phyloP scores from a whole-genome alignment of 1,140 invertebrate species.

The Neoseiulus cucumeris region DNA sequence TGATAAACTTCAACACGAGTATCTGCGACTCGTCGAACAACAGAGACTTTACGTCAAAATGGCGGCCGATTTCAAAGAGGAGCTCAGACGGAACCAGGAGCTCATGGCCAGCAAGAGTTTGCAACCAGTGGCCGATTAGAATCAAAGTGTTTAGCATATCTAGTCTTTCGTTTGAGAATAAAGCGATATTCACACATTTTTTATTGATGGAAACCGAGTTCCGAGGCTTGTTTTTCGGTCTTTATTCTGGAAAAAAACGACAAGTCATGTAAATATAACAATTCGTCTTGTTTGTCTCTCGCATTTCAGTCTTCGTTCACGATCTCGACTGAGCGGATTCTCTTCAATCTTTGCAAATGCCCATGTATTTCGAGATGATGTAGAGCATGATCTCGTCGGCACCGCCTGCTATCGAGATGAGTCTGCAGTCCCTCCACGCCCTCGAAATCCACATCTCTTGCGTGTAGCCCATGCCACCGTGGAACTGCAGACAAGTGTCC shows the following conservation, averaged over 20 bases:
- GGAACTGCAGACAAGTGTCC: conserved; percentile 40
- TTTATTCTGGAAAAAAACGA: no score
- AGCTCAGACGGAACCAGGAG: background rate
- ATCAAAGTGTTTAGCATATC: no score
- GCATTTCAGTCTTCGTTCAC: no score
- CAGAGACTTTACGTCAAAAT: conserved; percentile 61
- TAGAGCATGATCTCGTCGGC: conserved; percentile 41
- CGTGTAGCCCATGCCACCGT: conserved; percentile 41
- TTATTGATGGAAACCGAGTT: no score
- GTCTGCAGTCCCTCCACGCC: conserved; percentile 33
- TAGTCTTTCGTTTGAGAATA: no score
- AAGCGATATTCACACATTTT: no score
- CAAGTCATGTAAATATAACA: no score
- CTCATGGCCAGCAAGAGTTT: background rate
- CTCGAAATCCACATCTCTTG: conserved; percentile 32
- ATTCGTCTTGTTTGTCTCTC: no score
- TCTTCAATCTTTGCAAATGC: conserved; percentile 20
- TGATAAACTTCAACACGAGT: conserved; percentile 44
- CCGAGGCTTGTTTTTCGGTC: no score
- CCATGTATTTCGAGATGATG: conserved; percentile 38
- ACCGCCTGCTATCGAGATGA: conserved; percentile 38
- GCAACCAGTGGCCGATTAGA: conserved; percentile 9
- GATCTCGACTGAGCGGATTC: background rate
- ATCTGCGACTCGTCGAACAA: conserved; percentile 49
- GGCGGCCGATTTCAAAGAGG: conserved; percentile 49